phyloP scores from a whole-genome alignment of 2,113 vertebrate species.

The Dasyornis broadbenti region DNA sequence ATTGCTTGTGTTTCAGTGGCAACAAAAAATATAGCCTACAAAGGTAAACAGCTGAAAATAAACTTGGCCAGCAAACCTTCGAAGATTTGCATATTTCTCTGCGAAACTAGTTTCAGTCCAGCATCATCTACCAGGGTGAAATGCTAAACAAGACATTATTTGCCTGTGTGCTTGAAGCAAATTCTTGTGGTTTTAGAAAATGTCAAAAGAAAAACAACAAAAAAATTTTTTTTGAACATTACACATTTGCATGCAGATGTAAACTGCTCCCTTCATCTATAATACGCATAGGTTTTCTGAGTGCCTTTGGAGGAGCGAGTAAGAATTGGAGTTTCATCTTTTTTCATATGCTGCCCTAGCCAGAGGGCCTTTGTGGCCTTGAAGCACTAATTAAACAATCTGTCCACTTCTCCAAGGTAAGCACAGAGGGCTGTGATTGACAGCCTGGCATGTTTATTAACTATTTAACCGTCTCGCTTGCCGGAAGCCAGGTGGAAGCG shows the following conservation, averaged over 20 bases:
- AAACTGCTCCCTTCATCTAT: neutral
- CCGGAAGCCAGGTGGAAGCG: neutral
- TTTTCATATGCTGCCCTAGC: neutral
- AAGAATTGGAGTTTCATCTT: neutral
- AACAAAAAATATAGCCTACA: neutral
- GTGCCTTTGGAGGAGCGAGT: neutral
- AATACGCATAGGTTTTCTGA: neutral
- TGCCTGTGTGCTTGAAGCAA: neutral
- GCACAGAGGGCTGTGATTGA: neutral
- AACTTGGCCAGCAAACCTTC: neutral
- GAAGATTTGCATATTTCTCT: neutral
- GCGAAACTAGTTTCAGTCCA: neutral
- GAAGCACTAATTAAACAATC: conserved; percentile 19
- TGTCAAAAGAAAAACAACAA: neutral
- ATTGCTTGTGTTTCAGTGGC: neutral
- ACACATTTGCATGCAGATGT: neutral
- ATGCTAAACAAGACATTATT: neutral
- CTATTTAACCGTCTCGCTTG: neutral
- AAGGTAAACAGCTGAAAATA: neutral
- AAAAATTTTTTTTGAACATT: neutral
- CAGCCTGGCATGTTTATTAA: neutral
- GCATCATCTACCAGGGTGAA: neutral
- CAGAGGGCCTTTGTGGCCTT: conserved; percentile 5
- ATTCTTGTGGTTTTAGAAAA: neutral
- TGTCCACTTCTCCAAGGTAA: neutral